Evolutionary conservation across 2,797 vertebrate genomes (phyloP), one percentile per base, ranked within the genome.

Genomic region (Capromys pilorides): DNA sequence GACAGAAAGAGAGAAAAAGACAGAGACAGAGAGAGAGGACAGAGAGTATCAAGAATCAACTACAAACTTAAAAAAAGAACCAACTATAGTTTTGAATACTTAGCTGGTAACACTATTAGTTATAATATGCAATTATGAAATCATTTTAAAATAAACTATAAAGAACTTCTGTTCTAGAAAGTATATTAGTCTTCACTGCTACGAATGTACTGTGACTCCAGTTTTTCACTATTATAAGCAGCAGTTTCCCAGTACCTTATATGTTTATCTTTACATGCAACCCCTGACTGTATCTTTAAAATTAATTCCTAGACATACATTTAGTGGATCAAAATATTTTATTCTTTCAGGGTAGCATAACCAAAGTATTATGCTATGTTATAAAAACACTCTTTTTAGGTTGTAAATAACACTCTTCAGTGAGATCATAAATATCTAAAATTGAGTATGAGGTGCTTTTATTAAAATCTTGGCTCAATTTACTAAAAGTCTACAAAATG

Each of bases 341-440:
- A 83, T 51, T 90, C 82, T 78, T 89, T 87, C n/a, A 86, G 59
- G 81, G 86, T 75, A 86, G 24, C 36, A 80, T 95, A 80, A 93
- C 18, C 33, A 33, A 79, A 49, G 49, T 18, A 12, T 87, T 69
- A 33, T 45, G 45, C 45, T 8, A 45, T 4, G 4, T 45, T 45
- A 45, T 45, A 45, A 45, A 45, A 45, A 45, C 45, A 45, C 2
- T n/a, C 12, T 93, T 96, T 79, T 45, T 80, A 62, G 66, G 64
- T 84, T 66, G 12, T 75, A 66, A 90, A 45, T 79, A 83, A 82
- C 54, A 69, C 13, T 91, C 33, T 61, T 91, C 33, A 75, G 21
- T 51, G 39, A 39, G 39, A 28, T 59, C 57, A 81, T 67, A 88
- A 57, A 93, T 78, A 71, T 88, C 49, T 73, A 94, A 94, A 83